phyloP scores from a whole-genome alignment of 1,140 invertebrate genomes.

The Cyclina sinensis region DNA sequence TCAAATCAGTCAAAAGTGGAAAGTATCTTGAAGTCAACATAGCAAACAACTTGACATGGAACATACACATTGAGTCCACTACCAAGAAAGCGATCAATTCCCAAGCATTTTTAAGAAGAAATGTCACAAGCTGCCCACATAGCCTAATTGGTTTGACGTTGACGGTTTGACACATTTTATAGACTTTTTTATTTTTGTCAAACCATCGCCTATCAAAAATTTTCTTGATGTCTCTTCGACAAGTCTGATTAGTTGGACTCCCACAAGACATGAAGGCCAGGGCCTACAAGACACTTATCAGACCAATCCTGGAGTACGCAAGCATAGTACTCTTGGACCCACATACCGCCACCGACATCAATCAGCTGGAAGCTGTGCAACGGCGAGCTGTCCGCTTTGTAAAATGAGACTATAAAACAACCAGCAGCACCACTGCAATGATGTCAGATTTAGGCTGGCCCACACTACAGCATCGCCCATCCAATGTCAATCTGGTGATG shows the following conservation, averaged over 20 bases:
- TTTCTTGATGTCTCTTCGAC: too few species aligned
- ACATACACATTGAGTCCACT: too few species aligned
- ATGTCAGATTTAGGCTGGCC: constrained; percentile 1
- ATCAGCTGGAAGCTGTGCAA: constrained; percentile 66
- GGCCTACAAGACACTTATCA: background rate
- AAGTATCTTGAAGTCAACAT: constrained; percentile 39
- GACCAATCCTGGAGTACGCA: too few species aligned
- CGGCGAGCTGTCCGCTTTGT: too few species aligned
- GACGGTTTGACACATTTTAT: too few species aligned
- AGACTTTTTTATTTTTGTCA: too few species aligned
- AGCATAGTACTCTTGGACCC: constrained; percentile 67
- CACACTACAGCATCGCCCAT: constrained; percentile 4
- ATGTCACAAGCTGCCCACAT: constrained; percentile 1
- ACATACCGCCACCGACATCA: constrained; percentile 43
- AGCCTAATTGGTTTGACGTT: too few species aligned
- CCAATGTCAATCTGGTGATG: constrained; percentile 37
- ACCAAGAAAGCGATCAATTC: constrained; percentile 23
- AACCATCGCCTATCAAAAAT: too few species aligned
- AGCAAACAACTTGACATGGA: background rate
- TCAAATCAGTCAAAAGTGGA: constrained; percentile 38
- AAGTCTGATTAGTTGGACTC: too few species aligned
- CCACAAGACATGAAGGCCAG: constrained; percentile 25
- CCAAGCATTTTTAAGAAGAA: constrained; percentile 9
- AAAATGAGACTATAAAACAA: too few species aligned
- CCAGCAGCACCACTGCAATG: too few species aligned